These are phyloP conservation scores for Urechis unicinctus DNA, from an alignment of 2,888 invertebrate species.

Conservation along the genomic window DNA sequence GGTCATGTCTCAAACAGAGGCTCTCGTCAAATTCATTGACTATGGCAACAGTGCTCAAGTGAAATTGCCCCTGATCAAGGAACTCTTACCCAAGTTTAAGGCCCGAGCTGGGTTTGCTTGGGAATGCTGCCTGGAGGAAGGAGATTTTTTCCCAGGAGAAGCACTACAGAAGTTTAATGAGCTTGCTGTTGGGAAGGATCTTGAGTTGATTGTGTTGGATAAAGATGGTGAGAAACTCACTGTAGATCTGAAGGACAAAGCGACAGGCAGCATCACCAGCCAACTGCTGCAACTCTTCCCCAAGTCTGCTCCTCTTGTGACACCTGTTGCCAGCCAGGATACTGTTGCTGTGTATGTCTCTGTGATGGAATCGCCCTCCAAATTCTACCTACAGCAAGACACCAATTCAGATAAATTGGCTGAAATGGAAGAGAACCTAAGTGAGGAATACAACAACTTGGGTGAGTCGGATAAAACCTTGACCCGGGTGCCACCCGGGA, in stretches of 20 bases:
- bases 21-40: constrained; percentile 27
- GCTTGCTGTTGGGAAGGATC: background rate
- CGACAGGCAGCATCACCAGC: background rate
- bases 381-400: background rate
- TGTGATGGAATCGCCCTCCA: background rate
- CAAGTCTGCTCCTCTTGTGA: background rate
- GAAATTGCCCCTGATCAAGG: constrained; percentile 6
- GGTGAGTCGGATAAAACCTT: background rate
- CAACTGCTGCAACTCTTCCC: background rate
- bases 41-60: constrained; percentile 36
- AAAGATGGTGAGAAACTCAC: background rate
- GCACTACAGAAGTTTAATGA: background rate
- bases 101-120: constrained; percentile 18
- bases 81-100: constrained; percentile 20
- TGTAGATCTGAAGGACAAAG: background rate
- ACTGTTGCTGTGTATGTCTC: background rate
- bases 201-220: background rate
- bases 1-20: constrained; percentile 2
- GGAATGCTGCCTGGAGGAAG: constrained; percentile 11
- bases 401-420: background rate
- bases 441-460: background rate
- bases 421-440: background rate
- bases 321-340: background rate
- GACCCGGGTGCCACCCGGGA: background rate
- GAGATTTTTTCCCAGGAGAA: no score